These are phyloP conservation scores for Venturia canescens DNA, from an alignment of 1,140 invertebrate species.

Conservation along the genomic window DNA sequence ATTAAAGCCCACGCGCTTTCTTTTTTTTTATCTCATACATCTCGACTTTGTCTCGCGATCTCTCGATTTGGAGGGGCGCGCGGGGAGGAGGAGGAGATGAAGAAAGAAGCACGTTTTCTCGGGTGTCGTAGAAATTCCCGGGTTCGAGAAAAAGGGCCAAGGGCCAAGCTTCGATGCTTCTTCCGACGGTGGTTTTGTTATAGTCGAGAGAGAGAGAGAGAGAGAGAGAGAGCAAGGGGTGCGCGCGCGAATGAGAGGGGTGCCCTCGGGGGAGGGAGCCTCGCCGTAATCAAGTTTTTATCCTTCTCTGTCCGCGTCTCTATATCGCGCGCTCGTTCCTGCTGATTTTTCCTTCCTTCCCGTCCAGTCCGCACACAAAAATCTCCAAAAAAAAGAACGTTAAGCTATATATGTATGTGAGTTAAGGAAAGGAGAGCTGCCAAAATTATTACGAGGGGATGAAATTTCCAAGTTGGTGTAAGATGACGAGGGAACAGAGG, in stretches of 20 bases:
- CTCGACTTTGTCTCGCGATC: not conserved
- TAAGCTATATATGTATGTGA: conserved; percentile 2
- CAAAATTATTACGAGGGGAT: conserved; percentile 68
- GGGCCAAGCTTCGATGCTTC: conserved; percentile 25
- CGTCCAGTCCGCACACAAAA: conserved; percentile 9
- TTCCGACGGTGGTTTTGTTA: conserved; percentile 34
- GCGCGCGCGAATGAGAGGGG: not conserved
- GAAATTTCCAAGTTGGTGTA: conserved; percentile 67
- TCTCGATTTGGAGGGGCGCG: not conserved
- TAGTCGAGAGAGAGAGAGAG: not conserved
- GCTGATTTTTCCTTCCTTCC: conserved; percentile 16
- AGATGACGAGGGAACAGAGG: conserved; percentile 43
- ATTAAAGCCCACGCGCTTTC: conserved; percentile 45
- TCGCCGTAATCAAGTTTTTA: conserved; percentile 24
- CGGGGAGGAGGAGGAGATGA: conserved; percentile 39
- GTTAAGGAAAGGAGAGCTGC: conserved; percentile 46
- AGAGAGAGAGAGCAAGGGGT: not conserved
- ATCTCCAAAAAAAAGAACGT: conserved; percentile 3
- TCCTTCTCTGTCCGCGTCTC: no score
- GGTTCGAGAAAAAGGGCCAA: conserved; percentile 27
- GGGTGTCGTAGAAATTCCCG: conserved; percentile 47
- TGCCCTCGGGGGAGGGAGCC: not conserved
- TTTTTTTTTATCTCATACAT: not conserved
- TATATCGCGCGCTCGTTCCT: conserved; percentile 3
- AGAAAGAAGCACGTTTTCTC: conserved; percentile 48